phyloP scores from a whole-genome alignment of 2,113 vertebrate species.

The Cygnus atratus region DNA sequence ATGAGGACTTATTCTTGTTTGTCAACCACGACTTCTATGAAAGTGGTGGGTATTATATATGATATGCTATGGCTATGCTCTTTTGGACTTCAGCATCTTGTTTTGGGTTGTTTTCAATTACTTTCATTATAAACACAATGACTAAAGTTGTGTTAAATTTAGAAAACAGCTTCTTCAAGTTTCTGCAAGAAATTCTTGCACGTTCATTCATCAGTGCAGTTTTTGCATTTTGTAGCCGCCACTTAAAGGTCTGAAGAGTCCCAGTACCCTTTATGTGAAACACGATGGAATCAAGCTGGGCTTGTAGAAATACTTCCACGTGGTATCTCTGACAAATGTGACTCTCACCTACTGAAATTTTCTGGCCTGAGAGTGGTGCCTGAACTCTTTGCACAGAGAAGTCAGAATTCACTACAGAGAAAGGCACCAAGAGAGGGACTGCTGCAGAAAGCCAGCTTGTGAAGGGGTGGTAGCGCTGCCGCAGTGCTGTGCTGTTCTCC shows the following conservation, averaged over 20 bases:
- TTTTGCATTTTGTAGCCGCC: neutral
- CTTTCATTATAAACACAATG: slow-evolving; percentile 1
- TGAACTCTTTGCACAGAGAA: neutral
- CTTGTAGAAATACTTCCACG: neutral
- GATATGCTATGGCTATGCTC: neutral
- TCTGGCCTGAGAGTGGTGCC: neutral
- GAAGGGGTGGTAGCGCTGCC: neutral
- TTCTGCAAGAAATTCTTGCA: neutral
- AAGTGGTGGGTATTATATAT: neutral
- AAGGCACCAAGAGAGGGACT: neutral
- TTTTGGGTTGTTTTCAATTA: neutral
- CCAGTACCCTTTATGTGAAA: neutral
- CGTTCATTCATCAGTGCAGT: neutral
- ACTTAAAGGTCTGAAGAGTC: neutral
- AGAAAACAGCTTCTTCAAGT: neutral
- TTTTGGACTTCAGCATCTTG: neutral
- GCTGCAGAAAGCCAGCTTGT: neutral
- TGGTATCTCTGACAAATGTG: neutral
- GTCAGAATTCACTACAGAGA: neutral
- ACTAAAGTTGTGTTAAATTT: neutral
- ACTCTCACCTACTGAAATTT: neutral
- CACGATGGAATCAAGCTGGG: fast-evolving
- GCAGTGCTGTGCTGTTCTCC: neutral
- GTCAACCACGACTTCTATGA: neutral
- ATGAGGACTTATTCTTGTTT: slow-evolving; percentile 3